Conservation (phyloP, 2,113 vertebrate species). For the Oncorhynchus clarkii region DNA sequence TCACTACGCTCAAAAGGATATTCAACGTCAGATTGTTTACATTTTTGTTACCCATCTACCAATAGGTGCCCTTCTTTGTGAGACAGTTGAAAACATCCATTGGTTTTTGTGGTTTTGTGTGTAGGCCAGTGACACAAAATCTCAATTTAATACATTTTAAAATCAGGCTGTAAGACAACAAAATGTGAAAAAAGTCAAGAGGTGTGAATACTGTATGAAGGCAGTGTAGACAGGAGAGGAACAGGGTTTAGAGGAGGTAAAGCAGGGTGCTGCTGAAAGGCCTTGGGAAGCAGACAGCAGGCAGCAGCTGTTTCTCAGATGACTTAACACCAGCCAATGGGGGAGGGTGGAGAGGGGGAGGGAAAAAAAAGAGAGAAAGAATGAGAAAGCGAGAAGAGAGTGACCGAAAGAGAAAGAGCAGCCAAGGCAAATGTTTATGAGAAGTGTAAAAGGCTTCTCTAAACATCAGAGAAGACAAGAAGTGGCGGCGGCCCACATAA, state of each 20-base stretch:
- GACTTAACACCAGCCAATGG: slow-evolving; percentile 41
- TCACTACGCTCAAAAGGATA: too few species aligned
- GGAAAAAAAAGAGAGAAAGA: neutral
- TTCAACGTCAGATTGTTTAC: too few species aligned
- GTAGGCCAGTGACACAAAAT: too few species aligned
- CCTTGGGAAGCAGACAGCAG: slow-evolving; percentile 20
- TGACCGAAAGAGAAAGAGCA: slow-evolving; percentile 20
- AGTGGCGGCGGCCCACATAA: slow-evolving; percentile 28
- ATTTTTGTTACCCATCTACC: too few species aligned
- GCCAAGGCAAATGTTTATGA: slow-evolving; percentile 64
- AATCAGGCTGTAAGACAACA: too few species aligned
- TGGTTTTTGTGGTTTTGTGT: too few species aligned
- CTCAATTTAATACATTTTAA: too few species aligned
- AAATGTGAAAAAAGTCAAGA: too few species aligned
- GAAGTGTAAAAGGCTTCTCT: slow-evolving; percentile 33
- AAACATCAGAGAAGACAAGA: slow-evolving; percentile 22
- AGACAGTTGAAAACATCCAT: too few species aligned
- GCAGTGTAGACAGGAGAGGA: too few species aligned
- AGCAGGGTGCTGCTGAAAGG: slow-evolving; percentile 19
- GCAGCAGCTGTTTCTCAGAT: slow-evolving; percentile 58
- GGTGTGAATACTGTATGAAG: too few species aligned
- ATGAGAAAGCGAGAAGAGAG: neutral
- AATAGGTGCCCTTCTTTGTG: too few species aligned
- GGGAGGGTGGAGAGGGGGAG: neutral
- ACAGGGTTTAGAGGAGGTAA: neutral